Evolutionary conservation across 2,888 invertebrate genomes (phyloP).

Genomic region (Kryphioiulus occultus): DNA sequence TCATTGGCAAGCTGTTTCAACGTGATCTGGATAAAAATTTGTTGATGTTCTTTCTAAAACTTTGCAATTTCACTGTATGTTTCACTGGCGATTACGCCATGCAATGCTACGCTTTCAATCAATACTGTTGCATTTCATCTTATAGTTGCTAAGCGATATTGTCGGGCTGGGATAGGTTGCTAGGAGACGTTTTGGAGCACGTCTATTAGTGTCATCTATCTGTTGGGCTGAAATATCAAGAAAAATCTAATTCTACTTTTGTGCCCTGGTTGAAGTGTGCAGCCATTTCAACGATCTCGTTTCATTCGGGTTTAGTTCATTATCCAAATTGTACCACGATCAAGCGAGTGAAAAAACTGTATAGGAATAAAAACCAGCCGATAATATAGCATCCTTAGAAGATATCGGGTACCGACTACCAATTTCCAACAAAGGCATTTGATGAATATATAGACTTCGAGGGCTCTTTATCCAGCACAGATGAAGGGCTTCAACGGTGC

Average conservation of each 20-base stretch:
- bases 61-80: not conserved
- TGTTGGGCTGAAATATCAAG: not conserved
- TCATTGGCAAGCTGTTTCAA: not conserved
- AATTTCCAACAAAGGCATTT: not conserved
- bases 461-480: not conserved
- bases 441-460: not conserved
- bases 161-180: constrained; percentile 27
- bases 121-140: constrained; percentile 40
- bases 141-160: constrained; percentile 39
- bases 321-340: not conserved
- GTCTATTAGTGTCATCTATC: constrained; percentile 4
- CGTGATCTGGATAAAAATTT: not conserved
- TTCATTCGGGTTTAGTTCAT: not conserved
- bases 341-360: not conserved
- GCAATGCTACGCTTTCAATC: constrained; percentile 30
- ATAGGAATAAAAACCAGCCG: not conserved
- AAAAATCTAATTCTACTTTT: constrained; percentile 1
- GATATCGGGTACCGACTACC: not conserved
- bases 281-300: not conserved
- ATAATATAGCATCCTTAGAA: not conserved
- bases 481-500: constrained; percentile 31
- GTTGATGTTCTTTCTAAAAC: not conserved
- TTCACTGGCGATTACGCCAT: not conserved
- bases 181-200: constrained; percentile 27
- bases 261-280: not conserved